A percentile compares a stretch with the other conserved stretches of the same genome.
Evolutionary conservation across 2,113 vertebrate species (phyloP).

Genomic region (Macaca mulatta): DNA sequence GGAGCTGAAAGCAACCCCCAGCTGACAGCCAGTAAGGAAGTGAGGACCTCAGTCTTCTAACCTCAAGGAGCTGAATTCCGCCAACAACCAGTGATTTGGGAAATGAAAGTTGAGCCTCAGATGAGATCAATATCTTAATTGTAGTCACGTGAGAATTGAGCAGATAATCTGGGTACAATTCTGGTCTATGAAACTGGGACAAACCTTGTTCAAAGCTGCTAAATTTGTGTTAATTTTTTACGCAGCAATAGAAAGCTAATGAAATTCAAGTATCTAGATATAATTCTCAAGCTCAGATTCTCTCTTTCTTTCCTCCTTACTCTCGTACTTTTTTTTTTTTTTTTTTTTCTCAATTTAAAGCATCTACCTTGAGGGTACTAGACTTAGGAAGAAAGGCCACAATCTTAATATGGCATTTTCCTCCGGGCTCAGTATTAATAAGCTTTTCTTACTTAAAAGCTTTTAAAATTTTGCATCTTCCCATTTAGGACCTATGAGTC

Average conservation of each 20-base stretch:
- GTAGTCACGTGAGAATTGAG: background rate
- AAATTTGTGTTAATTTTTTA: background rate
- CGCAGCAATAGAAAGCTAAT: background rate
- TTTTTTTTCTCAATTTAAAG: background rate
- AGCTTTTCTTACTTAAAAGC: background rate
- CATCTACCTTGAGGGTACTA: background rate
- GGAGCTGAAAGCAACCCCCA: background rate
- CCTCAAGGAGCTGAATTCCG: background rate
- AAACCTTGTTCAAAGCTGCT: background rate
- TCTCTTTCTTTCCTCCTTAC: background rate
- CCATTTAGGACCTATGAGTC: background rate
- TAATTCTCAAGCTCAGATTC: background rate
- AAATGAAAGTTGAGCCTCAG: background rate
- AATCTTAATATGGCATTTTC: background rate
- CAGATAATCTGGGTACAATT: background rate
- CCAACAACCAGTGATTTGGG: background rate
- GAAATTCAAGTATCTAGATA: background rate
- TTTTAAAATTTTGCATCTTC: background rate
- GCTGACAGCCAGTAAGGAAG: background rate
- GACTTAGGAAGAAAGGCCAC: background rate
- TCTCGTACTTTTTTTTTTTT: background rate
- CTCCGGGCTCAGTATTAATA: background rate
- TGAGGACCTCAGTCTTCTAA: background rate
- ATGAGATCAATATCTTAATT: background rate
- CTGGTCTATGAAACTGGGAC: background rate